A percentile compares a stretch with the other conserved stretches of the same genome.
Conservation (phyloP, 2,113 vertebrate genomes). For the Trachemys scripta region DNA sequence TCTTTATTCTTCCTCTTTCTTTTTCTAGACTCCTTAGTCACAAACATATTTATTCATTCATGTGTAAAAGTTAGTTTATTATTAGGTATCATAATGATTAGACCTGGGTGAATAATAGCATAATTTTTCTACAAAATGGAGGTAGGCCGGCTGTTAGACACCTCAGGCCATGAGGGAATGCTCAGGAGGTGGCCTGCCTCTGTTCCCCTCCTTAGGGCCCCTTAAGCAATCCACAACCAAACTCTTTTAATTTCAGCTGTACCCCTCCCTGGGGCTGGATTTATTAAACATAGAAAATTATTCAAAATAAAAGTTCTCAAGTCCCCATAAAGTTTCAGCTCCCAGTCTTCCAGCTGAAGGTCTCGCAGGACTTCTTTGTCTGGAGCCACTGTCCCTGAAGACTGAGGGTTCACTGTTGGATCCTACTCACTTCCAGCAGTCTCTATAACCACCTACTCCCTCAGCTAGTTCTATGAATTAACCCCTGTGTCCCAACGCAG, state of each 20-base stretch:
- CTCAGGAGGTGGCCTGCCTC: neutral
- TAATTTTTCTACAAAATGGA: neutral
- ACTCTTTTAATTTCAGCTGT: too few relatives aligned
- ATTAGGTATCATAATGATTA: neutral
- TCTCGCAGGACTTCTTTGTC: neutral
- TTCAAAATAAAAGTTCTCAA: too few relatives aligned
- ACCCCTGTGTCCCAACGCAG: neutral
- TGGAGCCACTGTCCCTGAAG: neutral
- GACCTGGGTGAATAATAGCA: neutral
- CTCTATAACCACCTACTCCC: neutral
- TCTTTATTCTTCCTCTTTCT: neutral
- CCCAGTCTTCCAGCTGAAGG: too few relatives aligned
- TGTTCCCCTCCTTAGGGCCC: neutral
- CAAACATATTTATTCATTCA: neutral
- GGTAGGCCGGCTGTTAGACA: too few relatives aligned
- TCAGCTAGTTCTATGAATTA: neutral
- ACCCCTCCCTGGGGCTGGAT: too few relatives aligned
- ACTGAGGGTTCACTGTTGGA: neutral
- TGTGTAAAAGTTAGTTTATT: neutral
- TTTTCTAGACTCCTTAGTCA: neutral
- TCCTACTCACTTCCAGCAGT: neutral
- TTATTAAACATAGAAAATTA: too few relatives aligned
- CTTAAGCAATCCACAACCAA: too few relatives aligned
- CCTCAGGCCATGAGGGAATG: neutral
- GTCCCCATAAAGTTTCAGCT: too few relatives aligned